phyloP scores from a whole-genome alignment of 1,140 invertebrate species.

The Choristoneura fumiferana region DNA sequence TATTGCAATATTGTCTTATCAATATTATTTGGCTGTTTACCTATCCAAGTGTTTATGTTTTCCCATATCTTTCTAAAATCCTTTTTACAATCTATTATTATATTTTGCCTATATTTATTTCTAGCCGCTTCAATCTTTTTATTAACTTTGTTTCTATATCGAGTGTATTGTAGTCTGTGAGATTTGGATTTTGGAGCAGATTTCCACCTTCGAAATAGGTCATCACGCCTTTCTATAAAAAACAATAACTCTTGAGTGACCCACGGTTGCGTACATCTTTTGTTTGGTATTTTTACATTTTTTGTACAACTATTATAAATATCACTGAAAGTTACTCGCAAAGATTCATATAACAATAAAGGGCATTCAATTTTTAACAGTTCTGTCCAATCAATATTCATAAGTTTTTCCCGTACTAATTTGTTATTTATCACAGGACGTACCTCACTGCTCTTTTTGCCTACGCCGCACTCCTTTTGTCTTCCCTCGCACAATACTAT shows the following conservation, averaged over 20 bases:
- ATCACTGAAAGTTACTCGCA: neutral
- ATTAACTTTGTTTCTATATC: no score
- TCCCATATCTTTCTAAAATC: no score
- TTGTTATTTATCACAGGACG: neutral
- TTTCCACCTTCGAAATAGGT: no score
- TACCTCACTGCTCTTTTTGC: no score
- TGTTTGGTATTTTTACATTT: no score
- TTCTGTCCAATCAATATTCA: neutral
- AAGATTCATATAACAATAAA: neutral
- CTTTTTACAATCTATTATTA: no score
- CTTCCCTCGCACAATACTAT: neutral
- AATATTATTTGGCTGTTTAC: neutral
- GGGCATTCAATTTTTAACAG: neutral
- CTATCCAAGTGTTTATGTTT: neutral
- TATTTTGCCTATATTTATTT: neutral
- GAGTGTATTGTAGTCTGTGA: no score
- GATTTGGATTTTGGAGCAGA: no score
- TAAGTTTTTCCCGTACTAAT: neutral
- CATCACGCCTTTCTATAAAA: no score
- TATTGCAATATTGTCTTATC: neutral
- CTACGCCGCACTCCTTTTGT: no score
- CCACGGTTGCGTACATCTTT: no score
- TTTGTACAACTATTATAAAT: neutral
- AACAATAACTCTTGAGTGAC: no score
- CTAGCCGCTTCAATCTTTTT: neutral